Base-by-base conservation (phyloP, 2,113 vertebrate genomes). In the Microcebus murinus region DNA sequence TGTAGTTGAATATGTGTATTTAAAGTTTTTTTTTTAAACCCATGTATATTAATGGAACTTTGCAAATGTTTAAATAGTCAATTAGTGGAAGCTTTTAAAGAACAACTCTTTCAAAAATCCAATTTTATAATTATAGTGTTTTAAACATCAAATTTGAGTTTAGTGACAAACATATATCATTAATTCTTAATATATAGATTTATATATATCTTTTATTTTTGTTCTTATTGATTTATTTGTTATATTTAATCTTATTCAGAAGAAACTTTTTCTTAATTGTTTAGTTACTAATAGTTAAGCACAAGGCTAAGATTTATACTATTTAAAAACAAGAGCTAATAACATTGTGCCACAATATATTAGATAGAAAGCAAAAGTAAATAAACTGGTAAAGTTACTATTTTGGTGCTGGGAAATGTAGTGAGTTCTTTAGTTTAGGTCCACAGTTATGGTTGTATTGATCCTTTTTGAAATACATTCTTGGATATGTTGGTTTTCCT, bases 1-100 rank as follows among this genome's bases (percentile, higher is more conserved):
- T 94, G 3, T 67, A 95, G 55, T 45, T 87, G 93, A 96, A 84
- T 65, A 2, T 79, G 20, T 89, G 73, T 97, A 82, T 96, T 96
- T 94, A 68, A 92, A 85, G 36, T 82, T 90, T 94, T 87, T 57
- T 91, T 91, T 83, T 84, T 13, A 36, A 96, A 67, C 7, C 15
- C n/a, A 48, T 82, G 71, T 82, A 63, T 96, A 94, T 96, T 94
- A 94, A 86, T 95, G 91, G 90, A 95, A 91, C 68, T 97, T 97
- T 96, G 82, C 86, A 92, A 96, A 96, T 1, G 8, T 93, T 95
- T 96, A 95, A 95, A 65, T 74, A 87, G 79, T 87, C 57, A 93
- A 74, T 88, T 86, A 96, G 76, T 96, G 23, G 91, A 73, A 88
- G 25, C n/a, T 97, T 96, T 96, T 34, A 95, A 87, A 87, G 88